Conservation (phyloP, 2,888 invertebrate species). For the Lypha dubia region DNA sequence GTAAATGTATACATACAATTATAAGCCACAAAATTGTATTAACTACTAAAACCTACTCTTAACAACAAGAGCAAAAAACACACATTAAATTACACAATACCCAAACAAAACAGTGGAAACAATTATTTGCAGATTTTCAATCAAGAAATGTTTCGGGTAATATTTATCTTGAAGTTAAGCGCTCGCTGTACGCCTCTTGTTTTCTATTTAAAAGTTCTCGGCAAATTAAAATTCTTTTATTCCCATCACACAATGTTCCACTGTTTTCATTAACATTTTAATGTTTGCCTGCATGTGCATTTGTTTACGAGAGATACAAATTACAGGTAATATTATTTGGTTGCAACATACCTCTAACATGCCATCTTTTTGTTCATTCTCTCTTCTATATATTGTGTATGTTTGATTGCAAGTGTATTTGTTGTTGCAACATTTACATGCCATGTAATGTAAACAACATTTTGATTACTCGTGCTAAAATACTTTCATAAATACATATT, state of each 20-base stretch:
- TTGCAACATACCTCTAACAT: constrained; percentile 46
- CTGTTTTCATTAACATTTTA: background rate
- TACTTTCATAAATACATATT: constrained; percentile 34
- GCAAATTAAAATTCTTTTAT: background rate
- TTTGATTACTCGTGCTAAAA: constrained; percentile 58
- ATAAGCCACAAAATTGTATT: constrained; percentile 70
- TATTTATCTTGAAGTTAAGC: background rate
- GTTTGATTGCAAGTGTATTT: constrained; percentile 30
- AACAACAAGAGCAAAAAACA: constrained; percentile 40
- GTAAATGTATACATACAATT: constrained; percentile 52
- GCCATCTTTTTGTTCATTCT: constrained; percentile 4
- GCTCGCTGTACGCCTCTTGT: no score
- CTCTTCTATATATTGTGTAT: background rate
- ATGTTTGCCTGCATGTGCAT: background rate
- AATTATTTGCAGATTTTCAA: background rate
- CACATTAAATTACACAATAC: constrained; percentile 12
- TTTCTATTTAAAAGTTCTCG: no score
- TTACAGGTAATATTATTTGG: constrained; percentile 65
- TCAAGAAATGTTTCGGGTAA: background rate
- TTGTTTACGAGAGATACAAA: constrained; percentile 48
- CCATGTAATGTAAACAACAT: constrained; percentile 66
- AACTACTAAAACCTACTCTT: constrained; percentile 66
- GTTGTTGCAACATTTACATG: constrained; percentile 59
- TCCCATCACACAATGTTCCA: background rate
- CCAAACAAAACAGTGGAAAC: constrained; percentile 3